These are phyloP conservation scores for Stenoptilia bipunctidactyla DNA, from an alignment of 2,888 invertebrate species.

Conservation along the genomic window DNA sequence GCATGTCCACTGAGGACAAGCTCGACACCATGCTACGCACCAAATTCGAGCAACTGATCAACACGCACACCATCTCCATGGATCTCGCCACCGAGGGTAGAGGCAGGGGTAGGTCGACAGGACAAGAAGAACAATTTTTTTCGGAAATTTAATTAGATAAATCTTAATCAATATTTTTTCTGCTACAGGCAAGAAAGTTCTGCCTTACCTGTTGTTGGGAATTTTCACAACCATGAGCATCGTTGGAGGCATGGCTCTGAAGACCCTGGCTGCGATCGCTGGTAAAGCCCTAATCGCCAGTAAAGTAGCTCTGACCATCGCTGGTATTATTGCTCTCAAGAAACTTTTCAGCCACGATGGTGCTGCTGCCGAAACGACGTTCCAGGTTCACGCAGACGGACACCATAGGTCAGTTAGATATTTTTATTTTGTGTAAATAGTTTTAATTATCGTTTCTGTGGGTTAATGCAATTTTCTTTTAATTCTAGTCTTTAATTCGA, in stretches of 20 bases:
- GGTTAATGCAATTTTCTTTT: conserved; percentile 39
- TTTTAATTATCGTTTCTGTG: not conserved
- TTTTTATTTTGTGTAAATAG: not conserved
- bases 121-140: not conserved
- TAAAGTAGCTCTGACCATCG: conserved; percentile 80
- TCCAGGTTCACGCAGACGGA: conserved; percentile 78
- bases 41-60: conserved; percentile 72
- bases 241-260: conserved; percentile 77
- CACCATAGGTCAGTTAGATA: conserved; percentile 67
- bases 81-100: conserved; percentile 70
- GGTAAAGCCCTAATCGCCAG: conserved; percentile 80
- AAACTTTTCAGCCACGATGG: conserved; percentile 78
- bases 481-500: conserved; percentile 70
- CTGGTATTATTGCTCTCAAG: conserved; percentile 79
- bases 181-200: conserved; percentile 63
- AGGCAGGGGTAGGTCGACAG: conserved; percentile 47
- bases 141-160: conserved; percentile 4
- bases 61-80: conserved; percentile 75
- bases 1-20: conserved; percentile 69
- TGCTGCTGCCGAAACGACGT: conserved; percentile 72
- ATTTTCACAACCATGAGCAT: conserved; percentile 76
- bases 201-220: conserved; percentile 72
- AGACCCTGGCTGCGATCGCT: conserved; percentile 78
- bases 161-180: conserved; percentile 1
- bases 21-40: conserved; percentile 60